phyloP scores from a whole-genome alignment of 2,113 vertebrate genomes.

The Cebidichthys violaceus region DNA sequence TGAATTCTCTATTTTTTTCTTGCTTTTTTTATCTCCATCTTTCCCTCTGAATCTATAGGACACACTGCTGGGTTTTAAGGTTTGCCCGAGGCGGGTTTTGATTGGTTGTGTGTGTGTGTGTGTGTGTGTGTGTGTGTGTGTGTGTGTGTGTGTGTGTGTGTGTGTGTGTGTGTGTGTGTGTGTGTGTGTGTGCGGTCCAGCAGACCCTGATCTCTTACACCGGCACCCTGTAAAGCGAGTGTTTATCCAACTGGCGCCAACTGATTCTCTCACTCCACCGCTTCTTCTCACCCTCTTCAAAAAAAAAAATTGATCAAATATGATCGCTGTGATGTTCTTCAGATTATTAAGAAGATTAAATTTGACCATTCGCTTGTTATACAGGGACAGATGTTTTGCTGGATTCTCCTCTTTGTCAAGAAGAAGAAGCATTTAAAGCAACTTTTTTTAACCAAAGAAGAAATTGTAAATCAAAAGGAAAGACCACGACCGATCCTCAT shows the following conservation, averaged over 20 bases:
- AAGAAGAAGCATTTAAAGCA: no score
- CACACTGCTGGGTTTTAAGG: conserved; percentile 24
- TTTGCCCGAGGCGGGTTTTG: neutral
- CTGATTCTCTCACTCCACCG: conserved; percentile 31
- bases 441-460: no score
- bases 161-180: conserved; percentile 23
- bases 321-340: no score
- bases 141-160: conserved; percentile 2
- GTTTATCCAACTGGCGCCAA: conserved; percentile 75
- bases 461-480: no score
- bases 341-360: no score
- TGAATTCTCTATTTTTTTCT: neutral
- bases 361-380: no score
- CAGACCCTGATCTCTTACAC: conserved; percentile 45
- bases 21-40: neutral
- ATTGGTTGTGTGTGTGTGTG: neutral
- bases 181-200: no score
- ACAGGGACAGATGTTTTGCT: no score
- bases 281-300: conserved; percentile 25
- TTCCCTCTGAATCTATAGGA: conserved; percentile 3
- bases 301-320: no score
- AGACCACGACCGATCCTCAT: no score
- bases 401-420: no score
- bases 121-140: conserved; percentile 7
- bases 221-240: conserved; percentile 40